Evolutionary conservation across 2,888 invertebrate species (phyloP).

Genomic region (Baronia brevicornis): DNA sequence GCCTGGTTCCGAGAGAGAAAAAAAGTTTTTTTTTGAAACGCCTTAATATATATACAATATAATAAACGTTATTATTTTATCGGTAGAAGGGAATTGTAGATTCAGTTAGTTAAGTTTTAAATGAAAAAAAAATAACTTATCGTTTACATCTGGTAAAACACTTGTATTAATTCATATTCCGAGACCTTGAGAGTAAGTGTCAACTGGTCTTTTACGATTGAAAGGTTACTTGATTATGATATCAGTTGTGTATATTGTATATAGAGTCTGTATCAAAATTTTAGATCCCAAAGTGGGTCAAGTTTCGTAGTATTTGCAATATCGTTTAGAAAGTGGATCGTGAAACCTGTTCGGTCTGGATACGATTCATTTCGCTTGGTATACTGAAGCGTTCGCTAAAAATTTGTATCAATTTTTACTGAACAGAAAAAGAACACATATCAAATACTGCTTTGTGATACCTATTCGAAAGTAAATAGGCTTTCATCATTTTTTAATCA

Average conservation of each 20-base stretch:
- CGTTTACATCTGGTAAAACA: too few species aligned
- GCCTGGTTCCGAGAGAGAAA: too few species aligned
- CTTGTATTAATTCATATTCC: too few species aligned
- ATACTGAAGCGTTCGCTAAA: slow-evolving; percentile 11
- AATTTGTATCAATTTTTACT: slow-evolving; percentile 3
- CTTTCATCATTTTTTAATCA: background rate
- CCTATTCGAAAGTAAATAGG: background rate
- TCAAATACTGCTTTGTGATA: too few species aligned
- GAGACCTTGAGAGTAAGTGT: background rate
- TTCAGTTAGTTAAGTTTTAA: too few species aligned
- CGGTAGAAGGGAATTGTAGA: too few species aligned
- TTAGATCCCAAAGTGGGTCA: slow-evolving; percentile 27
- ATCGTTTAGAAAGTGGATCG: slow-evolving; percentile 28
- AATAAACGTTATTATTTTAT: too few species aligned
- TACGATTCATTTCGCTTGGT: slow-evolving; percentile 15
- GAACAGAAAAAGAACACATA: slow-evolving; percentile 2
- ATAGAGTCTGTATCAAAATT: slow-evolving; percentile 13
- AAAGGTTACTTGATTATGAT: slow-evolving; percentile 2
- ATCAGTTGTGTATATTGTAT: slow-evolving; percentile 9
- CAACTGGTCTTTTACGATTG: background rate
- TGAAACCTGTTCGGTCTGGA: slow-evolving; percentile 28
- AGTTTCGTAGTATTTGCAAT: slow-evolving; percentile 26
- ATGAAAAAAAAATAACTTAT: too few species aligned
- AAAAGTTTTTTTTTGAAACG: too few species aligned
- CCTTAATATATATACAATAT: too few species aligned